Evolutionary conservation across 1,140 invertebrate species (phyloP).

Genomic region (Pseudomyrmex cubaensis): DNA sequence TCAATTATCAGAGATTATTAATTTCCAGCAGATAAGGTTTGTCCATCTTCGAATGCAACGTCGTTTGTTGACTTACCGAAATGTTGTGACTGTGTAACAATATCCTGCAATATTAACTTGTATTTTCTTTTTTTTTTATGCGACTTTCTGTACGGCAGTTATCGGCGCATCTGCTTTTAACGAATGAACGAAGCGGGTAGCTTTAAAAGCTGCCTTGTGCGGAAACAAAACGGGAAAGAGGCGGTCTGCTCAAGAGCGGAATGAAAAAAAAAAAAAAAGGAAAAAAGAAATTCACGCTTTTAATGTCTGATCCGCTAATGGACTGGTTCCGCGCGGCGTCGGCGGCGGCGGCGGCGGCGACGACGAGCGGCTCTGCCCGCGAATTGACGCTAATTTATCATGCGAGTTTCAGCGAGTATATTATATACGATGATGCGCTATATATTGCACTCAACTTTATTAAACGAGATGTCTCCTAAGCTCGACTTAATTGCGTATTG

Average conservation of each 20-base stretch:
- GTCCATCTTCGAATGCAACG: too few relatives aligned
- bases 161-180: slow-evolving; percentile 26
- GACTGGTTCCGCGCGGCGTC: slow-evolving; percentile 25
- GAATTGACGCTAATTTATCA: slow-evolving; percentile 62
- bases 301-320: slow-evolving; percentile 59
- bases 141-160: slow-evolving; percentile 7
- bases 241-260: background rate
- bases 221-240: slow-evolving; percentile 23
- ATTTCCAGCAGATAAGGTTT: slow-evolving; percentile 27
- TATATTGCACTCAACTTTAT: slow-evolving; percentile 13
- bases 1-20: slow-evolving; percentile 42
- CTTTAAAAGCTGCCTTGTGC: slow-evolving; percentile 36
- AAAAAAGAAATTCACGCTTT: slow-evolving; percentile 53
- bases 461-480: slow-evolving; percentile 30
- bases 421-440: slow-evolving; percentile 7
- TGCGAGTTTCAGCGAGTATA: slow-evolving; percentile 25
- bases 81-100: slow-evolving; percentile 9
- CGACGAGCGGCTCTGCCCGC: slow-evolving; percentile 27
- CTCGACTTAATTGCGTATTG: slow-evolving; percentile 34
- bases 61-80: background rate
- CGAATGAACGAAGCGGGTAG: slow-evolving; percentile 2
- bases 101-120: slow-evolving; percentile 11
- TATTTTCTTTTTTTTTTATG: background rate
- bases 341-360: background rate
- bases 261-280: background rate